Evolutionary conservation across 1,140 invertebrate genomes (phyloP), one percentile per base, ranked within the genome.

Genomic region (Akabosia matsudoensis): DNA sequence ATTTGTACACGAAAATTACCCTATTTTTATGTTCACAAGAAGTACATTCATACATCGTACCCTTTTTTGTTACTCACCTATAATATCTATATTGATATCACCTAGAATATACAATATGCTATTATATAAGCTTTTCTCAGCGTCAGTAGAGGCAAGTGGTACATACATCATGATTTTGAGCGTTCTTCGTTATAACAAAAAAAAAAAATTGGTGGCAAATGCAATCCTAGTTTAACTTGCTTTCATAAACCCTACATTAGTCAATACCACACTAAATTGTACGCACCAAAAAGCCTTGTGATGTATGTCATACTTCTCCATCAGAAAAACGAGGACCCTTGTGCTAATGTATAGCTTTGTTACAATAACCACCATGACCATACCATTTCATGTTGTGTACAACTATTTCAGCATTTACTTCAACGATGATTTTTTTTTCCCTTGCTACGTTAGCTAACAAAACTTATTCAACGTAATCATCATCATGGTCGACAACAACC

Each of bases 341-440:
- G n/a, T n/a, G n/a, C n/a, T n/a, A n/a, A n/a, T n/a, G n/a, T n/a
- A n/a, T 45, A 7, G 37, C 37, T 56, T 56, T 56, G 10, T 3
- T 56, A 56, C 54, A 56, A 56, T 56, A 18, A 45, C 37, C 37
- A n/a, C n/a, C 54, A 10, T 56, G 13, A 56, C n/a, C 54, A 56
- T 16, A 56, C 22, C 14, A 56, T 56, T 4, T 22, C 54, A 16
- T 56, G 54, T 56, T n/a, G n/a, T 24, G 22, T 56, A 56, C 54
- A 56, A 56, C 10, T 24, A 16, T 67, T 67, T 30, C 61, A 67
- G 10, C 61, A 31, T 28, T 67, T 67, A 67, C 61, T 67, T 67
- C 61, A 67, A 67, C 61, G 61, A 67, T 67, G 26, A 30, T 67
- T 67, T 45, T 67, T 67, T 67, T n/a, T n/a, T n/a, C n/a, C n/a